phyloP scores from a whole-genome alignment of 2,888 invertebrate genomes.

The Pteria penguin region DNA sequence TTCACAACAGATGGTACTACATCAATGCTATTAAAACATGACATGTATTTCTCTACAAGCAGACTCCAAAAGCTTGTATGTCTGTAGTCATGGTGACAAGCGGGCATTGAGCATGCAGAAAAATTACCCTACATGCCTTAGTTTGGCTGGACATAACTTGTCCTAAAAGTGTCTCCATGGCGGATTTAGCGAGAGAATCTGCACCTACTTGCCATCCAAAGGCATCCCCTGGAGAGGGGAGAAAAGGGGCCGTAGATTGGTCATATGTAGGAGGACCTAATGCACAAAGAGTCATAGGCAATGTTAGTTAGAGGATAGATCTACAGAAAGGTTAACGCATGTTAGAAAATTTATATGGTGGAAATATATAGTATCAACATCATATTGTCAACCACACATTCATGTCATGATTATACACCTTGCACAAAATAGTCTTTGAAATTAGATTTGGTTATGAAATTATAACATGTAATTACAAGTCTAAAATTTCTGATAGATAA shows the following conservation, averaged over 20 bases:
- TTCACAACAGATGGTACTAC: no score
- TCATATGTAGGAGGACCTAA: constrained; percentile 40
- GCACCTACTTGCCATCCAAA: constrained; percentile 39
- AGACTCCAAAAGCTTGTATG: no score
- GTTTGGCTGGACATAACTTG: constrained; percentile 34
- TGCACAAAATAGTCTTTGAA: neutral
- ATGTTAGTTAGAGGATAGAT: no score
- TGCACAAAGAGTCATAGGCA: no score
- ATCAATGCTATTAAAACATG: no score
- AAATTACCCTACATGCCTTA: constrained; percentile 44
- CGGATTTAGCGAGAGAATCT: constrained; percentile 35
- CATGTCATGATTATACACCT: neutral
- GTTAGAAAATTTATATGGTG: no score
- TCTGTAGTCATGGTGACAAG: no score
- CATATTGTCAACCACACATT: neutral
- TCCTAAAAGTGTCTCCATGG: constrained; percentile 39
- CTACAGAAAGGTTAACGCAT: no score
- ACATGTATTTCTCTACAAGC: no score
- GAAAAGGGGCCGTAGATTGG: constrained; percentile 29
- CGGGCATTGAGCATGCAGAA: no score
- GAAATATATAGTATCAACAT: neutral
- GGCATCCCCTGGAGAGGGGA: constrained; percentile 30
- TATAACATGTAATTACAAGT: no score
- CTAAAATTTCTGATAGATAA: no score
- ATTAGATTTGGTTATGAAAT: neutral